Evolutionary conservation across 2,888 invertebrate genomes (phyloP).

Genomic region (Tubulanus polymorphus): DNA sequence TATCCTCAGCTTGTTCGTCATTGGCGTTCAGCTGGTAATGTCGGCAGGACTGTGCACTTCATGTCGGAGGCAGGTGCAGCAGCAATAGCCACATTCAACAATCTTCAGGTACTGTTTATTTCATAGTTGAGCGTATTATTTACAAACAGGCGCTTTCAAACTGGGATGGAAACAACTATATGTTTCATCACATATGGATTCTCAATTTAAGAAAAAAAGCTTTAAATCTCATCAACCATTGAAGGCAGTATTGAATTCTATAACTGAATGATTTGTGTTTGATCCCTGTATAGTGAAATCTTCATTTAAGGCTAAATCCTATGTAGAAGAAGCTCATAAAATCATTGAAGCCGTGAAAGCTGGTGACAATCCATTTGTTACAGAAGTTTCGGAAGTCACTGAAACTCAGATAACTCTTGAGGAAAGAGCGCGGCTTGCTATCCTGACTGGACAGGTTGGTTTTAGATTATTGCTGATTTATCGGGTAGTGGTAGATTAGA

Average conservation of each 20-base stretch:
- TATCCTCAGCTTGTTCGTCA: slow-evolving; percentile 24
- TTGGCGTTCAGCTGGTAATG: slow-evolving; percentile 17
- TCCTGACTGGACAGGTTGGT: slow-evolving; percentile 18
- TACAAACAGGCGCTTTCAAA: too few species aligned
- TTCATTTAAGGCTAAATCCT: slow-evolving; percentile 17
- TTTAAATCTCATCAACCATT: not conserved
- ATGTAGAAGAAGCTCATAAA: slow-evolving; percentile 16
- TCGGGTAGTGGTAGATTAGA: not conserved
- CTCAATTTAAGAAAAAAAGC: not conserved
- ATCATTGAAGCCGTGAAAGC: slow-evolving; percentile 12
- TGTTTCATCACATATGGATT: too few species aligned
- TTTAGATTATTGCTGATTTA: not conserved
- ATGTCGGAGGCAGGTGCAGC: slow-evolving; percentile 24
- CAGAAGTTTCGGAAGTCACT: slow-evolving; percentile 5
- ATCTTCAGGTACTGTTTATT: slow-evolving; percentile 19
- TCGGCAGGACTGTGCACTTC: slow-evolving; percentile 17
- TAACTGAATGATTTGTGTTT: not conserved
- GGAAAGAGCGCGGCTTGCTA: slow-evolving; percentile 14
- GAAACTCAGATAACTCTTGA: slow-evolving; percentile 4
- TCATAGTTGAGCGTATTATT: too few species aligned
- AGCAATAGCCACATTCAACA: slow-evolving; percentile 13
- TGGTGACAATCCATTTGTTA: slow-evolving; percentile 18
- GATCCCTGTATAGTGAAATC: not conserved
- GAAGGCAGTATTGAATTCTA: too few species aligned
- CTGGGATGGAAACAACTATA: too few species aligned